Conservation (phyloP, 2,113 vertebrate genomes). For the Marmota monax region DNA sequence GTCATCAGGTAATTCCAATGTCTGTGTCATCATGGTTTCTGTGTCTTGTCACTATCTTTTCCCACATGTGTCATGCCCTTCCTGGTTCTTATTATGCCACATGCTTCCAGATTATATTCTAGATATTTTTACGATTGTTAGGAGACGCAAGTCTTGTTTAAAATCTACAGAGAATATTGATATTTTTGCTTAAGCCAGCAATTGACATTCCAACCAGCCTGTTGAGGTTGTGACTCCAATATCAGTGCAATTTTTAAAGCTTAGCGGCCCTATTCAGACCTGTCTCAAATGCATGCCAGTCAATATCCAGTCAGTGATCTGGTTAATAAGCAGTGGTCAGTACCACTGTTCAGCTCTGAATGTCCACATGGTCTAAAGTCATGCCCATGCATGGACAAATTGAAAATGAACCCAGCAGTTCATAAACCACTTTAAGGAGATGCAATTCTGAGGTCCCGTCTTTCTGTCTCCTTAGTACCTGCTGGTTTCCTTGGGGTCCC, state of each 20-base stretch:
- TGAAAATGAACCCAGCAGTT: not conserved
- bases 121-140: not conserved
- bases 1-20: not conserved
- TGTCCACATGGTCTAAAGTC: not conserved
- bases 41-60: not conserved
- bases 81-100: not conserved
- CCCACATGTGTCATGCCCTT: not conserved
- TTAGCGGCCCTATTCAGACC: not conserved
- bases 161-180: not conserved
- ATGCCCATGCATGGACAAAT: not conserved
- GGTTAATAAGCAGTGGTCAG: not conserved
- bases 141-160: not conserved
- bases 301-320: not conserved
- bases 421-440: not conserved
- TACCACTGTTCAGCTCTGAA: not conserved
- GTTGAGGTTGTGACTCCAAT: not conserved
- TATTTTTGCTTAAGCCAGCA: not conserved
- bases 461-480: not conserved
- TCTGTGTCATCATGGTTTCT: not conserved
- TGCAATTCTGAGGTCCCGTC: not conserved
- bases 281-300: too few relatives aligned
- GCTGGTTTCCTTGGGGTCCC: not conserved
- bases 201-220: not conserved
- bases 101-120: not conserved
- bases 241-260: not conserved